These are phyloP conservation scores for Galaxias olidus DNA, from an alignment of 2,797 vertebrate species.

Conservation along the genomic window DNA sequence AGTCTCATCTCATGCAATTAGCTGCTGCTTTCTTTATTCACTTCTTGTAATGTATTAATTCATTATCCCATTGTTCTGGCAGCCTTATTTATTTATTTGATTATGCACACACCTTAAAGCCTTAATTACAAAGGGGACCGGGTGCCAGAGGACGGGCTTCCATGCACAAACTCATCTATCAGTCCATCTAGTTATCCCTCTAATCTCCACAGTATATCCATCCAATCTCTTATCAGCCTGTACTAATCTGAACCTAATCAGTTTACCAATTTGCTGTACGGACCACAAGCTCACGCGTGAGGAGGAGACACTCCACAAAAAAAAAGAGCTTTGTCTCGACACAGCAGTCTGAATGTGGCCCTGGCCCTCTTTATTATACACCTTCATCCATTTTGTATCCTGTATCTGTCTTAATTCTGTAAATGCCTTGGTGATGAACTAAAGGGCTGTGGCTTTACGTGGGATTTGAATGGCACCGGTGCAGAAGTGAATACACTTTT, in stretches of 20 bases:
- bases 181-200: slow-evolving; percentile 70
- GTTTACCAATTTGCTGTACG: slow-evolving; percentile 66
- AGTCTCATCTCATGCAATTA: slow-evolving; percentile 74
- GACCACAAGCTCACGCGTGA: slow-evolving; percentile 50
- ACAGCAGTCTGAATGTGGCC: slow-evolving; percentile 58
- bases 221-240: slow-evolving; percentile 63
- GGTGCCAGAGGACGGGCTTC: slow-evolving; percentile 56
- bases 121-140: slow-evolving; percentile 75
- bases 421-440: neutral
- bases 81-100: slow-evolving; percentile 74
- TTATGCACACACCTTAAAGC: slow-evolving; percentile 71
- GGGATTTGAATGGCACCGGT: too few relatives aligned
- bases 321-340: slow-evolving; percentile 49
- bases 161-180: slow-evolving; percentile 59
- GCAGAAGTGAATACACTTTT: too few relatives aligned
- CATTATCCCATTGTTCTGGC: slow-evolving; percentile 73
- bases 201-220: slow-evolving; percentile 70
- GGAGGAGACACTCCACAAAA: slow-evolving; percentile 43
- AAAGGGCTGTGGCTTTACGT: too few relatives aligned
- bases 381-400: slow-evolving; percentile 6
- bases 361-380: slow-evolving; percentile 45
- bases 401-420: slow-evolving; percentile 5
- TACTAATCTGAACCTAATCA: slow-evolving; percentile 71
- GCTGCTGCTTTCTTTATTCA: slow-evolving; percentile 70
- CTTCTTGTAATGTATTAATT: slow-evolving; percentile 77